Conservation (phyloP, 1,140 invertebrate species). For the Caenorhabditis remanei region DNA sequence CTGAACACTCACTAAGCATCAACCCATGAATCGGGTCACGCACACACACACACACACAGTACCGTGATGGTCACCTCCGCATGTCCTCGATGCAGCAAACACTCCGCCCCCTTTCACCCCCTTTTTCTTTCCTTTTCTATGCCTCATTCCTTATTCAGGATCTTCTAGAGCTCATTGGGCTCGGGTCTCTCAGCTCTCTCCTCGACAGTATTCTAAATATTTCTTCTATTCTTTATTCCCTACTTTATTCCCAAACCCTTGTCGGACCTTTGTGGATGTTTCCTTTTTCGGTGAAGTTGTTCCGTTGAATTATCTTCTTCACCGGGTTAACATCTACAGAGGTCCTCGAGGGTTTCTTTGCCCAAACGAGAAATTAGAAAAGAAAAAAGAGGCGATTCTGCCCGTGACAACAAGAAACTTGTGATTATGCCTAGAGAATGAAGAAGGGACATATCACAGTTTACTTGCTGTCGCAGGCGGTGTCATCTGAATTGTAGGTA, state of each 20-base stretch:
- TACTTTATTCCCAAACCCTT: not conserved
- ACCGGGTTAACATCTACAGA: slow-evolving; percentile 56
- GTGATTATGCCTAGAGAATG: slow-evolving; percentile 34
- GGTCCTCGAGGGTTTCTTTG: slow-evolving; percentile 8
- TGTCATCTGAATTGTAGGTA: not conserved
- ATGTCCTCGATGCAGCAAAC: slow-evolving; percentile 21
- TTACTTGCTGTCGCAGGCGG: slow-evolving; percentile 55
- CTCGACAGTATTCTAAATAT: not conserved
- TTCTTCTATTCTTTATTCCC: not conserved
- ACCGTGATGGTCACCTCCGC: slow-evolving; percentile 36
- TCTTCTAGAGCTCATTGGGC: not conserved
- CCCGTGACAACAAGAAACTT: slow-evolving; percentile 44
- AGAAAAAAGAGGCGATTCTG: not conserved
- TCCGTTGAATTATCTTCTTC: not conserved
- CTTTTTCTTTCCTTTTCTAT: not conserved
- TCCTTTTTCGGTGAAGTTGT: slow-evolving; percentile 42
- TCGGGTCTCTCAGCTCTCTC: not conserved
- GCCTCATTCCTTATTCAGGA: slow-evolving; percentile 50
- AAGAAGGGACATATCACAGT: slow-evolving; percentile 41
- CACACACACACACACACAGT: slow-evolving; percentile 34
- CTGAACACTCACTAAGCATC: not conserved
- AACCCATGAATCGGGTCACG: slow-evolving; percentile 55
- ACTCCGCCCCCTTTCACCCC: slow-evolving; percentile 17
- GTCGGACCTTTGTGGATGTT: slow-evolving; percentile 50
- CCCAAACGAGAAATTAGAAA: not conserved